Evolutionary conservation across 2,113 vertebrate species (phyloP), one percentile per base, ranked within the genome.

Genomic region (Erythrocercus mccallii): DNA sequence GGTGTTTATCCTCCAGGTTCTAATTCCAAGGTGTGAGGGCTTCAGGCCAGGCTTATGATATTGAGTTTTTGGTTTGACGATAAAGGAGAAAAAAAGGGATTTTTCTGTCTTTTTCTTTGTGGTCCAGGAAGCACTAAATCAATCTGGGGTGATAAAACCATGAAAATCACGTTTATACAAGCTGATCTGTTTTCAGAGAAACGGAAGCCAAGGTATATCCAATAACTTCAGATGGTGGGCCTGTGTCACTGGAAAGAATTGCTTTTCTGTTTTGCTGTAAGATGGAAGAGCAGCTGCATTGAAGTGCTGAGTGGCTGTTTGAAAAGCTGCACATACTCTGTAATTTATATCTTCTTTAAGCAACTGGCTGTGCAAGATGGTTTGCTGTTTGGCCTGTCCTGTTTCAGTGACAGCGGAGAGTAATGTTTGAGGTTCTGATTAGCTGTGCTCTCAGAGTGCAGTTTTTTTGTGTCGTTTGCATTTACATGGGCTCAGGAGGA

Each of bases 311-410:
- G 40, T 60, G 33, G 45, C 57, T 91, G 17, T 45, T 82, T 91
- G 90, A 65, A 86, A 96, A 94, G 77, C 74, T 82, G 47, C 57
- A 85, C 87, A 71, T 88, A 61, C 45, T 82, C 44, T 85, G 48
- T 50, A 85, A 89, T 91, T 78, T 54, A 13, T 84, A 51, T 76
- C 56, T 79, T 51, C 65, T 60, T 94, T 77, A 69, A 76, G 74
- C 28, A 64, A 80, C 53, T 57, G 28, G 22, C 82, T 71, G 77
- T 85, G 66, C 73, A 86, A 69, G 71, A 48, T 48, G 33, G n/a
- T 38, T 95, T 96, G 40, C 70, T 85, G 53, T 84, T 92, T 84
- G 60, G 18, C 71, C 71, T 64, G 35, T 21, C 33, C 91, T 12
- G 2, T 28, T 95, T 69, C 45, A 50, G 64, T 40, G 50, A 42